These are phyloP conservation scores for Coelopa pilipes DNA, from an alignment of 2,888 invertebrate species.

Conservation along the genomic window DNA sequence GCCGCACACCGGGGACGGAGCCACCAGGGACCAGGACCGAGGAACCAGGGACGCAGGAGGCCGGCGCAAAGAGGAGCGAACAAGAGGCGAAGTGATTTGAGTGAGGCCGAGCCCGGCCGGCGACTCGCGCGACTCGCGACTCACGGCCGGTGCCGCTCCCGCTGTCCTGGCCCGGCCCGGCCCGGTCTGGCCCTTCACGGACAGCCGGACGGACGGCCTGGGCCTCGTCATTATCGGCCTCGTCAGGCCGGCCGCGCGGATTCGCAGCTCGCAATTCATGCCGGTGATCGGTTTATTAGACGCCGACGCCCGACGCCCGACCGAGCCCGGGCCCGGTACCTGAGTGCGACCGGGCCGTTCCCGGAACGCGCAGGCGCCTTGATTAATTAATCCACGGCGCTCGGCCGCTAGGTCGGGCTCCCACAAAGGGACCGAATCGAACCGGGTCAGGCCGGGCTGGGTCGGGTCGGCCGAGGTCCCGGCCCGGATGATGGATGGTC, in stretches of 20 bases:
- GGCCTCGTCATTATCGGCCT: slow-evolving; percentile 20
- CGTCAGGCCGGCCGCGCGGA: slow-evolving; percentile 13
- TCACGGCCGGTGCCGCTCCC: slow-evolving; percentile 35
- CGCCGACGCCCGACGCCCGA: slow-evolving; percentile 16
- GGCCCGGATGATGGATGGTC: too few relatives aligned
- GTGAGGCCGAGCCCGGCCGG: slow-evolving; percentile 39
- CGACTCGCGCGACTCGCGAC: slow-evolving; percentile 27
- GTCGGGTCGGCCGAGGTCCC: too few relatives aligned
- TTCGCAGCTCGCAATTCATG: slow-evolving; percentile 41
- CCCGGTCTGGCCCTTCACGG: background rate
- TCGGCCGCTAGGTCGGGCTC: background rate
- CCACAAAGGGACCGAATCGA: too few relatives aligned
- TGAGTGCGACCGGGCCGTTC: slow-evolving; percentile 41
- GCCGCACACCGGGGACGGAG: background rate
- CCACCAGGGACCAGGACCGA: background rate
- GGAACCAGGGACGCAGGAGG: background rate
- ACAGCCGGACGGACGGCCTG: slow-evolving; percentile 4
- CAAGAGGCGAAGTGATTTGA: slow-evolving; percentile 46
- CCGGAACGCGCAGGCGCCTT: slow-evolving; percentile 42
- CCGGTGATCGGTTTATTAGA: slow-evolving; percentile 40
- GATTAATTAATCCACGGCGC: slow-evolving; percentile 26
- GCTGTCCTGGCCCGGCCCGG: background rate
- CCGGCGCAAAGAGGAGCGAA: too few relatives aligned
- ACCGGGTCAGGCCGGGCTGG: too few relatives aligned
- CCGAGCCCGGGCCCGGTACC: slow-evolving; percentile 9